Base-by-base conservation (phyloP, 2,797 vertebrate genomes). In the Eurystomus glaucurus region DNA sequence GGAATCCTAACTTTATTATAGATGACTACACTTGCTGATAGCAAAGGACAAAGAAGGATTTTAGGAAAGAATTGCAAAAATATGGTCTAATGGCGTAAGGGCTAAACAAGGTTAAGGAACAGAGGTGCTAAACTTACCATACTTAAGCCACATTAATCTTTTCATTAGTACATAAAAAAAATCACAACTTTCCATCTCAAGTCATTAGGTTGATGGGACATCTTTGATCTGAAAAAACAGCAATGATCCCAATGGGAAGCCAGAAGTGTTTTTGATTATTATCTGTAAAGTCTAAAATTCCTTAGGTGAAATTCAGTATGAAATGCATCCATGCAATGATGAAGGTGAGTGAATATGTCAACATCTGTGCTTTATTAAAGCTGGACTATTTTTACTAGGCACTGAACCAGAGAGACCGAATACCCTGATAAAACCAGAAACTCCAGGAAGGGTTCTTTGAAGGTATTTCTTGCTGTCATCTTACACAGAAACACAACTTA, bases 241-340 rank as follows among this genome's bases (percentile, higher is more conserved):
- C 96, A 97, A 97, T 96, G 96, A 98, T 98, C 97, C 98, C 98
- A 97, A 97, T 97, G 98, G 98, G 98, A 98, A 98, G 94, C 95
- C 97, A 93, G 78, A 97, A 91, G 93, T 98, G 98, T 28, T 98
- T 98, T 97, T 98, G 98, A 98, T 98, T 98, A 98, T 98, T 98
- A 98, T 98, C 98, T 98, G 97, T 97, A 97, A 98, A 98, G 98
- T 97, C 96, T 97, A 96, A 98, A 98, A 98, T 98, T 98, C 98
- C 98, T 98, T 98, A 97, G 96, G 97, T 98, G 98, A 98, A 98
- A 98, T 98, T 98, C 96, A 97, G 98, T 98, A 98, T 98, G 98
- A 98, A 98, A 98, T 88, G 92, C 98, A 98, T 97, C 98, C 98
- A 97, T 96, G 98, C 98, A 97, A 93, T 83, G 89, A 98, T 96